These are phyloP conservation scores for Siniperca knerii DNA, from an alignment of 2,113 vertebrate genomes.

Conservation along the genomic window DNA sequence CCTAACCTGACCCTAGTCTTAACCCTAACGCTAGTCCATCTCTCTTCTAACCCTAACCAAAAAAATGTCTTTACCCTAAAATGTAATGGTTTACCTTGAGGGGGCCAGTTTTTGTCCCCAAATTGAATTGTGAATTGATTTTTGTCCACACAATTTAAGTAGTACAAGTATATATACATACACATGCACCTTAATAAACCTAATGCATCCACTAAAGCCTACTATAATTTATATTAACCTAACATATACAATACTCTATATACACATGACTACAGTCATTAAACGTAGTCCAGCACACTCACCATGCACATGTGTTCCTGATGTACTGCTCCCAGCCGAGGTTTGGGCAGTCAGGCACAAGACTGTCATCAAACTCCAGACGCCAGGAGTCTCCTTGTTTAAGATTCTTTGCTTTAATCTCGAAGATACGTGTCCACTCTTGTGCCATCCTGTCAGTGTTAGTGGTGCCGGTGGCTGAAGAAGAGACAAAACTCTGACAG, in stretches of 20 bases:
- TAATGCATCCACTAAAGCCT: not conserved
- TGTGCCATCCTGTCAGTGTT: constrained; percentile 48
- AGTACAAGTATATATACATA: not conserved
- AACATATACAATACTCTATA: not conserved
- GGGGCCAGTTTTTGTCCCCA: not conserved
- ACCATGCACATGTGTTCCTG: constrained; percentile 71
- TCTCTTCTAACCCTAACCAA: not conserved
- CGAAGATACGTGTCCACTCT: constrained; percentile 63
- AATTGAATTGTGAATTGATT: not conserved
- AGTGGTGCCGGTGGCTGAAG: not conserved
- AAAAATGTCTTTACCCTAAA: not conserved
- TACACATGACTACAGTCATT: not conserved
- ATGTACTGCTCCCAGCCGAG: constrained; percentile 65
- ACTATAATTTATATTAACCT: not conserved
- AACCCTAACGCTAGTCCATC: too few relatives aligned
- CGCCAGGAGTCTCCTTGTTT: constrained; percentile 56
- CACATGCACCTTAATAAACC: not conserved
- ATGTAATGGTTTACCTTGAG: not conserved
- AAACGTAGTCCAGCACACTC: constrained; percentile 9
- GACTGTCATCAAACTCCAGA: constrained; percentile 66
- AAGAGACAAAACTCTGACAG: not conserved
- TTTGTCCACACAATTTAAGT: not conserved
- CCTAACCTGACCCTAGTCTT: not conserved
- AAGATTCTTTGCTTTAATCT: constrained; percentile 2
- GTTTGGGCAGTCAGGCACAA: not conserved